Base-by-base conservation (phyloP, 2,797 vertebrate genomes). In the Cirrhinus molitorella region DNA sequence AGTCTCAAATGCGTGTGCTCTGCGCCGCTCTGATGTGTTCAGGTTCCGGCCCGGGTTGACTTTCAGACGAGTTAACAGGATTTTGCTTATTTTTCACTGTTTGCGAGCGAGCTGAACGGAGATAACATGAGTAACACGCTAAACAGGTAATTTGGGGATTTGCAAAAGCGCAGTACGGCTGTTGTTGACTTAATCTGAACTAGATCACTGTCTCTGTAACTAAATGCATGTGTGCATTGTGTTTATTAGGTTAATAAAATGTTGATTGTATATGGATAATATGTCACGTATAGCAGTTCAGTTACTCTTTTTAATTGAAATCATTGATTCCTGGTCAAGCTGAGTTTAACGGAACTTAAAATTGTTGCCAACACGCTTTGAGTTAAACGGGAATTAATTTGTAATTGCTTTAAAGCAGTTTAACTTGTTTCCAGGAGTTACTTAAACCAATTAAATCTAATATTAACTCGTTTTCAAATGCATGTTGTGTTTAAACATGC, bases 21-120 rank as follows among this genome's bases (percentile, higher is more conserved):
- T 71, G 86, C 84, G 79, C 40, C 40, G 71, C 71, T 89, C 90
- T 81, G 8, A 90, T 91, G 92, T 90, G 89, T 87, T 88, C 74
- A 72, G 70, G 86, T 83, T 90, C 86, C 40, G 87, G 92, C 74
- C 93, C 93, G 83, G 94, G 93, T 77, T 94, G 90, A 94, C 77
- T 43, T 72, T 75, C 85, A 68, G 23, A 76, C 72, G 45, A 81
- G 85, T 86, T 87, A 81, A 87, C 70, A 8, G 80, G 70, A 40
- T 55, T 82, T 23, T 21, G 12, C 25, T 14, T 40, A 8, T 45
- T 75, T 88, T 93, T 90, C 86, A 72, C 73, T 68, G 84, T 88
- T 91, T 85, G 88, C 88, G 21, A 66, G 70, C 70, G 23, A 72
- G 10, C 53, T 84, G 89, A 89, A 83, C 90, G 70, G 86, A 88